These are phyloP conservation scores for Macrotis lagotis DNA, from an alignment of 2,113 vertebrate species.

Conservation along the genomic window DNA sequence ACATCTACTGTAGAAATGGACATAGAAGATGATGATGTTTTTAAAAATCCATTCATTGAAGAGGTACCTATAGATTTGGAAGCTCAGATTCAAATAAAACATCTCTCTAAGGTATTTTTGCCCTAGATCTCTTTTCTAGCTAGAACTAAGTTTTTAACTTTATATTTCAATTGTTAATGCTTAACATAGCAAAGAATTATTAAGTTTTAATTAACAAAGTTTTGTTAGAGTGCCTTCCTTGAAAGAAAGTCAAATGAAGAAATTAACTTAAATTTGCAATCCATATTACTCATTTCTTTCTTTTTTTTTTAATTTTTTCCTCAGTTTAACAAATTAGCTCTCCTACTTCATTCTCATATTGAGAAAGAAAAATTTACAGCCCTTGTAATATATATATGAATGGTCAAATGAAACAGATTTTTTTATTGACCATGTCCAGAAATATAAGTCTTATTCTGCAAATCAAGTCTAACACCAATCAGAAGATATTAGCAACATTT, in stretches of 20 bases:
- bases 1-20: conserved; percentile 84
- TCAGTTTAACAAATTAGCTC: background rate
- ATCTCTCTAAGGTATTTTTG: conserved; percentile 89
- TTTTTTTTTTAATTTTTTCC: background rate
- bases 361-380: background rate
- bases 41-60: conserved; percentile 92
- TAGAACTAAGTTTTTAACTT: background rate
- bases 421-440: background rate
- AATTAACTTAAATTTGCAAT: background rate
- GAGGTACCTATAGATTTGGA: conserved; percentile 90
- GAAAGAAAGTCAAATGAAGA: conserved; percentile 14
- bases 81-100: conserved; percentile 93
- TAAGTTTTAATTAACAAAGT: conserved; percentile 7
- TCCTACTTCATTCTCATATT: background rate
- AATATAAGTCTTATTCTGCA: background rate
- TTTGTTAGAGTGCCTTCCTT: background rate
- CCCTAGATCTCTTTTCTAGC: background rate
- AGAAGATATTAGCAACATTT: too few species aligned
- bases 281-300: background rate
- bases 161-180: background rate
- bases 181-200: background rate
- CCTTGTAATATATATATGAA: background rate
- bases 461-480: too few species aligned
- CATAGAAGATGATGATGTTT: conserved; percentile 87
- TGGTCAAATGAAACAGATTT: background rate